Base-by-base conservation (phyloP, 2,888 invertebrate species). In the Melieria omissa region DNA sequence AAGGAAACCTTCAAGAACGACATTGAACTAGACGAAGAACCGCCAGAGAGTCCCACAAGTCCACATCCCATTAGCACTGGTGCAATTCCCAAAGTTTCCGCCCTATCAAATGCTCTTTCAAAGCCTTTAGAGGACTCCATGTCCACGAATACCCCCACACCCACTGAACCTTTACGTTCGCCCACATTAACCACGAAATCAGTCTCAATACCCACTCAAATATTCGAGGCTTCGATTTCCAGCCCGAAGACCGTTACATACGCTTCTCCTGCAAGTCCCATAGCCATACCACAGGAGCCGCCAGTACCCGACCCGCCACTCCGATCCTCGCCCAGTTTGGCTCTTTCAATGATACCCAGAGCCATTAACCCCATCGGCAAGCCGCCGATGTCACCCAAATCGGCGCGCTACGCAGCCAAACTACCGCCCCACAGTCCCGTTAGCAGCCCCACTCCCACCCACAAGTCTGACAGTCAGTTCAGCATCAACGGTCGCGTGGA, bases 401-500 rank as follows among this genome's bases (percentile, higher is more conserved):
- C 75, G 7, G 57, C 73, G 29, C 73, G 77, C 65, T 72, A 75
- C 10, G 80, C 63, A 74, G 46, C 77, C 14, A 55, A 41, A 6
- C 69, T 73, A n/a, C 73, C 74, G 5, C 74, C 75, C 1, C 66
- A 70, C 45, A 72, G 71, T 63, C 76, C 69, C 52, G 7, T 61
- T n/a, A 75, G 73, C 7, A 76, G 76, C 44, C 74, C 77, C 9
- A 73, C 78, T 12, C 65, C 76, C 9, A 44, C 58, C 9, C 74
- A 73, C 29, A 78, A 77, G 46, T 71, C 76, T 44, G 73, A 81
- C 76, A 69, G 49, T 29, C 84, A 82, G 45, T 84, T 84, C 60
- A 84, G 83, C 77, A 85, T 82, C 46, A 84, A 82, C 70, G 86
- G 85, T 7, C 82, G 85, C 8, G 83, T 85, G 4, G 86, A 85